These are phyloP conservation scores for Pelecanoides urinatrix DNA, from an alignment of 2,113 vertebrate genomes.

Conservation along the genomic window DNA sequence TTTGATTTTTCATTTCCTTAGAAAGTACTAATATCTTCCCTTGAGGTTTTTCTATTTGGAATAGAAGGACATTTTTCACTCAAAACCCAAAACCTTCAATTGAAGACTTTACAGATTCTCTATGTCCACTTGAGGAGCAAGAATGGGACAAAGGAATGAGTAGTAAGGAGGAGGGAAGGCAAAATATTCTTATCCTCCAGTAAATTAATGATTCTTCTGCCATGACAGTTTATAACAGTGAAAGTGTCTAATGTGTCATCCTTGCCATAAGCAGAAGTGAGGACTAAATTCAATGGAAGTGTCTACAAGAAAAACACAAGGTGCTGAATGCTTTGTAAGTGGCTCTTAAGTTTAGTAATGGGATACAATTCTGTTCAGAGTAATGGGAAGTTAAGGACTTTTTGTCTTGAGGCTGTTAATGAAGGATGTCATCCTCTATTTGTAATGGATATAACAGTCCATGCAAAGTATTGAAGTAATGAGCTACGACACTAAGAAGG, in stretches of 20 bases:
- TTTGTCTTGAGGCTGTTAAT: constrained; percentile 6
- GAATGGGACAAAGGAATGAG: not conserved
- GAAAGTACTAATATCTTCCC: not conserved
- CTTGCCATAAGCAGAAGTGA: not conserved
- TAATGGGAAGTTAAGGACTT: not conserved
- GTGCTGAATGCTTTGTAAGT: not conserved
- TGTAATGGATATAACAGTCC: not conserved
- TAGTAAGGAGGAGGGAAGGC: not conserved
- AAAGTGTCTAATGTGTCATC: not conserved
- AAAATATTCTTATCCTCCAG: not conserved
- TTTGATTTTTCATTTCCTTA: not conserved
- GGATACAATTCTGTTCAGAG: not conserved
- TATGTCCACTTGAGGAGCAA: not conserved
- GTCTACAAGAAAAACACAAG: not conserved
- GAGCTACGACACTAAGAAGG: not conserved
- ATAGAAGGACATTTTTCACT: not conserved
- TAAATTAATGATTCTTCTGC: not conserved
- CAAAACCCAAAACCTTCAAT: not conserved
- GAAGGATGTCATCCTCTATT: not conserved
- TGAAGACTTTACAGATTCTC: not conserved
- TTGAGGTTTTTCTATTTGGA: not conserved
- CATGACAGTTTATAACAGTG: not conserved
- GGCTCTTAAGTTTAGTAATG: not conserved
- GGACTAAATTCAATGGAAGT: not conserved
- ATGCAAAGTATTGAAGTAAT: not conserved